phyloP scores from a whole-genome alignment of 2,888 invertebrate genomes.

The Celastrina argiolus region DNA sequence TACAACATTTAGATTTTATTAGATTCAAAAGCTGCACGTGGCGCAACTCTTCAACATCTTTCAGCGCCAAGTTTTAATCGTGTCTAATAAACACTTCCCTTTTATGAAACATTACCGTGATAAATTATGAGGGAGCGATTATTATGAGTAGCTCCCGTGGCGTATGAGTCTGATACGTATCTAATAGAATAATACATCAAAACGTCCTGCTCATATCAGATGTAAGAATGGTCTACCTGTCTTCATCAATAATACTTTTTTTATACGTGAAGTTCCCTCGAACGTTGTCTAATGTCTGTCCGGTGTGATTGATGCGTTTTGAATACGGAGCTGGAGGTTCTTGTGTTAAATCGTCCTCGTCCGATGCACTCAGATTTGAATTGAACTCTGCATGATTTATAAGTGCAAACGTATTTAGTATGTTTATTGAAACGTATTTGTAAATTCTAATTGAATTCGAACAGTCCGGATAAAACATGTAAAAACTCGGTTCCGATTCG shows the following conservation, averaged over 20 bases:
- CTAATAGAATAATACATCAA: constrained; percentile 57
- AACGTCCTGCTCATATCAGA: constrained; percentile 50
- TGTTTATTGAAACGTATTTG: constrained; percentile 14
- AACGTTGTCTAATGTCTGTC: constrained; percentile 59
- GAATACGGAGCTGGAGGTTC: constrained; percentile 48
- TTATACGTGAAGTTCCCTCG: constrained; percentile 53
- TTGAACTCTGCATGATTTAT: background rate
- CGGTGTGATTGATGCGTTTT: constrained; percentile 64
- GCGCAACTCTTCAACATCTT: constrained; percentile 14
- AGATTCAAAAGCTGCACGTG: constrained; percentile 21
- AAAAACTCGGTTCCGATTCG: constrained; percentile 41
- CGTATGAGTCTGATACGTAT: constrained; percentile 53
- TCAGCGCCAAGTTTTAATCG: constrained; percentile 25
- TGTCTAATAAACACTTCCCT: constrained; percentile 21
- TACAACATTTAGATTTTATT: constrained; percentile 23
- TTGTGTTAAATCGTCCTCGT: constrained; percentile 32
- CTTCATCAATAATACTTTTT: constrained; percentile 71
- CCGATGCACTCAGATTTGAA: constrained; percentile 25
- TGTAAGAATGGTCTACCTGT: constrained; percentile 54
- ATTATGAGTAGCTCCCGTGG: constrained; percentile 41
- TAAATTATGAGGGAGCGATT: constrained; percentile 37
- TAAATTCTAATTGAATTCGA: constrained; percentile 39
- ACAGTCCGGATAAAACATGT: constrained; percentile 39
- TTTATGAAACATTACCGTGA: constrained; percentile 28
- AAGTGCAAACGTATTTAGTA: background rate